A percentile compares a stretch with the other conserved stretches of the same genome.
These are phyloP conservation scores for Plutomurus gul DNA, from an alignment of 1,140 invertebrate species.

Conservation along the genomic window DNA sequence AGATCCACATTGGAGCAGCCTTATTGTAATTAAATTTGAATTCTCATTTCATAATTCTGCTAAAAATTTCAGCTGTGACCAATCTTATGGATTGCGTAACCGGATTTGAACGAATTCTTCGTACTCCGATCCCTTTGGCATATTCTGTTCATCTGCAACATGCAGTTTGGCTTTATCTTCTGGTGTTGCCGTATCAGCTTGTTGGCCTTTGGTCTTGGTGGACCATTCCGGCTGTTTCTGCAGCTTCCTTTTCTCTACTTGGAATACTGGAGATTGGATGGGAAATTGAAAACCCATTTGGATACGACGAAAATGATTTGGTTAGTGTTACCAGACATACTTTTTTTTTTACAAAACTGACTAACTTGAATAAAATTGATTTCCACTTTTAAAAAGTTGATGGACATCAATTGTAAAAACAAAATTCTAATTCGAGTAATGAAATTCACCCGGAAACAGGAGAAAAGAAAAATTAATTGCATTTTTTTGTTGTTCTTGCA, in stretches of 20 bases:
- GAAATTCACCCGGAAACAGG: not conserved
- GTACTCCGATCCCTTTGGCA: constrained; percentile 36
- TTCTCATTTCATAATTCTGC: not conserved
- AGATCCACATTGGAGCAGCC: too few species aligned
- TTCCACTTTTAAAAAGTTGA: not conserved
- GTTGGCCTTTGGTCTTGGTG: not conserved
- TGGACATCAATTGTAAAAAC: not conserved
- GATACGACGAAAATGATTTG: constrained; percentile 43
- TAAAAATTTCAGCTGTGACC: not conserved
- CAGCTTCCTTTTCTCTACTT: constrained; percentile 35
- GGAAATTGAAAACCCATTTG: constrained; percentile 45
- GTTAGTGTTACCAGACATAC: not conserved
- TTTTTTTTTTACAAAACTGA: not conserved
- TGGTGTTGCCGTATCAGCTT: constrained; percentile 33
- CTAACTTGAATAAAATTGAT: too few species aligned
- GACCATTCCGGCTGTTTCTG: constrained; percentile 9
- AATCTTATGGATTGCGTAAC: constrained; percentile 20
- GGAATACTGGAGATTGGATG: constrained; percentile 35
- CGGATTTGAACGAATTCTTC: constrained; percentile 26
- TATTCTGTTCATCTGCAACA: constrained; percentile 39
- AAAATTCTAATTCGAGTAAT: not conserved
- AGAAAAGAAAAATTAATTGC: not conserved
- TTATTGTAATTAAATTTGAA: too few species aligned
- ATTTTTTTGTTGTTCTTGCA: not conserved
- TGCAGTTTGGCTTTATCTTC: constrained; percentile 30